Evolutionary conservation across 2,888 invertebrate genomes (phyloP), one percentile per base, ranked within the genome.

Genomic region (Alloplasta piceator): DNA sequence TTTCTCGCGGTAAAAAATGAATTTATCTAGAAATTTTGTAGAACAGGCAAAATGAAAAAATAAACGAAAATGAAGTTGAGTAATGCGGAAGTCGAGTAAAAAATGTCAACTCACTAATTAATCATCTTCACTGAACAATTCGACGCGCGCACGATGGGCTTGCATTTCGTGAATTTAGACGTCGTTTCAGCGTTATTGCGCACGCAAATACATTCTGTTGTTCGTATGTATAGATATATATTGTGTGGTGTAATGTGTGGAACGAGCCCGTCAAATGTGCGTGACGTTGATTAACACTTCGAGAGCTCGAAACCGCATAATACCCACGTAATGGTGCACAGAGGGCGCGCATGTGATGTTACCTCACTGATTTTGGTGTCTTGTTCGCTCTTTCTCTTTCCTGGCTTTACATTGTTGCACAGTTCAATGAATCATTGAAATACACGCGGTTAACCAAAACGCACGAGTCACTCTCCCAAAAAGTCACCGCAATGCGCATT

Each of bases 291-390:
- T 87, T 89, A 89, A 88, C 88, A 85, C 86, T 89, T 88, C 83
- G 86, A 89, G 88, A 84, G 84, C 81, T 58, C 85, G 85, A 87
- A 89, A 86, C 87, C 87, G 73, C 87, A 87, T 88, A 89, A 89
- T 87, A 80, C 55, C 86, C 82, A 70, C 81, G 82, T 85, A 88
- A 87, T 86, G 86, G 85, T 83, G 26, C 26, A 26, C 26, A 26
- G 26, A 82, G 76, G 76, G 80, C 66, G 70, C 66, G 70, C 78
- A 68, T 81, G 66, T 41, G 66, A 61, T 67, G 67, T 71, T 66
- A 60, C 64, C 58, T 58, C 38, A 58, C 70, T 75, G 75, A 71
- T 79, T 74, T 74, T 48, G 48, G 70, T 48, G 16, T 52, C 64
- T 74, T 39, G 56, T 58, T 38, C n/a, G 12, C 66, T 43, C 50